These are phyloP conservation scores for Psittacula cyanocephala DNA, from an alignment of 2,113 vertebrate genomes.

Conservation along the genomic window DNA sequence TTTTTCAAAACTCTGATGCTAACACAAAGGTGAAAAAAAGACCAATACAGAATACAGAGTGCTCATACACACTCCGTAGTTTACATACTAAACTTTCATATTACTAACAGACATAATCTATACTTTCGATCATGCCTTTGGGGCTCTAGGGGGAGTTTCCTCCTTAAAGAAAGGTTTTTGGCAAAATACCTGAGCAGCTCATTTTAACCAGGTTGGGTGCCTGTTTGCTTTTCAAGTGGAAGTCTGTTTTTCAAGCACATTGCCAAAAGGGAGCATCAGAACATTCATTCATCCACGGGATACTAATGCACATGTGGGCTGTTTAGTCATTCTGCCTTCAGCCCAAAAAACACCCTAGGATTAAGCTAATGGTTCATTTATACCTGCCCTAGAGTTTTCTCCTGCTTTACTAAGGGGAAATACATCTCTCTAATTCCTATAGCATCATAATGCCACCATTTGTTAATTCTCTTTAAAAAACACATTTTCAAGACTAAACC, in stretches of 20 bases:
- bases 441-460: not conserved
- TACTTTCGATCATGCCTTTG: not conserved
- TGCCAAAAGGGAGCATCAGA: not conserved
- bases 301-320: not conserved
- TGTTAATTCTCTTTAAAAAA: not conserved
- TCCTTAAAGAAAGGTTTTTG: not conserved
- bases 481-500: not conserved
- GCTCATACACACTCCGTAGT: not conserved
- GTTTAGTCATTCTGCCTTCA: slow-evolving; percentile 26
- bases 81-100: not conserved
- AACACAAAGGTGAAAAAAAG: not conserved
- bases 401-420: slow-evolving; percentile 41
- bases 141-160: not conserved
- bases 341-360: not conserved
- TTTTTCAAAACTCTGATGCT: not conserved
- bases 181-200: not conserved
- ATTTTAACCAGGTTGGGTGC: not conserved
- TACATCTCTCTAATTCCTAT: not conserved
- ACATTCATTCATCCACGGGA: not conserved
- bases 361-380: slow-evolving; percentile 13
- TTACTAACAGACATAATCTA: not conserved
- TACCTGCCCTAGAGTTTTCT: not conserved
- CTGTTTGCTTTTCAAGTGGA: not conserved
- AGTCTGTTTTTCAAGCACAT: not conserved
- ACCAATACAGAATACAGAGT: not conserved